These are phyloP conservation scores for Papilio helenus DNA, from an alignment of 1,140 invertebrate genomes.

Conservation along the genomic window DNA sequence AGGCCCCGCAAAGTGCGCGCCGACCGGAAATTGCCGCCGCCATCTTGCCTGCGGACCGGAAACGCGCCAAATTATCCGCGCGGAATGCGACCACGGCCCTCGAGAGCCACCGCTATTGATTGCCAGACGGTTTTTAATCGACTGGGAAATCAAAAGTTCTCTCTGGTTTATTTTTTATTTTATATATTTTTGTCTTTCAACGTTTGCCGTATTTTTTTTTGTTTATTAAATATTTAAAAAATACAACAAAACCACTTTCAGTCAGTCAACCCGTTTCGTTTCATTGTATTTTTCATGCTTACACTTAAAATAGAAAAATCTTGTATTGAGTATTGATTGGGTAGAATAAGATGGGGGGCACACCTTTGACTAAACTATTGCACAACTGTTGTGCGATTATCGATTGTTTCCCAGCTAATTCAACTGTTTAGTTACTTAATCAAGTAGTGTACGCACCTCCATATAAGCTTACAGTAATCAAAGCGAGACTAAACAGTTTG, in stretches of 20 bases:
- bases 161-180: background rate
- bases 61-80: constrained; percentile 52
- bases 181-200: background rate
- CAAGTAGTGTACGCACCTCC: too few relatives aligned
- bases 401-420: too few relatives aligned
- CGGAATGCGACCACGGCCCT: constrained; percentile 37
- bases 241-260: background rate
- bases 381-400: too few relatives aligned
- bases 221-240: background rate
- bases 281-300: too few relatives aligned
- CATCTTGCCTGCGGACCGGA: constrained; percentile 53
- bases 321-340: too few relatives aligned
- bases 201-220: background rate
- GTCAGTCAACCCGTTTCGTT: too few relatives aligned
- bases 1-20: constrained; percentile 45
- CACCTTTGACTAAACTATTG: too few relatives aligned
- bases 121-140: constrained; percentile 36
- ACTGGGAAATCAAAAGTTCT: constrained; percentile 37
- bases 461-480: too few relatives aligned
- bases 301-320: too few relatives aligned
- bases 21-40: constrained; percentile 55
- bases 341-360: too few relatives aligned
- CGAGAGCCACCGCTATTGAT: constrained; percentile 46
- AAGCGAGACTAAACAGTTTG: too few relatives aligned
- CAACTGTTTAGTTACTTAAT: too few relatives aligned